Evolutionary conservation across 2,797 vertebrate genomes (phyloP), one percentile per base, ranked within the genome.

Genomic region (Melanotaenia boesemani): DNA sequence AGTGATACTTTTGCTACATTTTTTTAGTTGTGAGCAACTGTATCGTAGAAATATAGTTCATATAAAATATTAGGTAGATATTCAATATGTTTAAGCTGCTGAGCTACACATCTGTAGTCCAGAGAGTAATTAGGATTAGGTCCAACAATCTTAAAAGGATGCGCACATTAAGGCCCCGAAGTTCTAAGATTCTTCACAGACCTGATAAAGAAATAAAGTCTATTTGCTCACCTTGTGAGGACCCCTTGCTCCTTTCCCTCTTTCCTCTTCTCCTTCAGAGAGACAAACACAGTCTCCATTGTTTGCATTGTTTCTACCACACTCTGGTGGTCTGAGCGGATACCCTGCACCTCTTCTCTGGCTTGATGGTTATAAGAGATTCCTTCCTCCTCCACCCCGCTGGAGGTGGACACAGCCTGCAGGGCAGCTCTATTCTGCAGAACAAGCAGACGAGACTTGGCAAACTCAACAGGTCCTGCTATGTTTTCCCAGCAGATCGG

Each of bases 391-490:
- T 89, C 93, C 62, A 95, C 64, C 11, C 94, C 94, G 0, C 94
- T 94, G 63, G 90, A 88, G 63, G 78, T 78, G 62, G 92, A 87
- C 79, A 95, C 87, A 0, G 93, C 91, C 72, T 94, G 90, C 61
- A 96, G 91, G 0, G 94, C 88, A 0, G 94, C 95, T 63, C 94
- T 81, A 89, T 95, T 96, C 88, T 96, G 95, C 50, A 95, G 92
- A 11, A 92, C 86, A 4, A 95, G 90, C 61, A 95, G 81, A n/a
- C 95, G 94, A 22, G 93, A 94, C 56, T 55, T 83, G 79, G 92
- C 91, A 8, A 96, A 94, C 83, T 96, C 95, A 71, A 94, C 84
- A 0, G 93, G 92, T 1, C 84, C 91, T 1, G 85, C 95, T 5
- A 93, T 74, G 80, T 93, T 83, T 24, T 94, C 94, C 95, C 94